Base-by-base conservation (phyloP, 2,888 invertebrate species). In the Pseudanteris insignis region DNA sequence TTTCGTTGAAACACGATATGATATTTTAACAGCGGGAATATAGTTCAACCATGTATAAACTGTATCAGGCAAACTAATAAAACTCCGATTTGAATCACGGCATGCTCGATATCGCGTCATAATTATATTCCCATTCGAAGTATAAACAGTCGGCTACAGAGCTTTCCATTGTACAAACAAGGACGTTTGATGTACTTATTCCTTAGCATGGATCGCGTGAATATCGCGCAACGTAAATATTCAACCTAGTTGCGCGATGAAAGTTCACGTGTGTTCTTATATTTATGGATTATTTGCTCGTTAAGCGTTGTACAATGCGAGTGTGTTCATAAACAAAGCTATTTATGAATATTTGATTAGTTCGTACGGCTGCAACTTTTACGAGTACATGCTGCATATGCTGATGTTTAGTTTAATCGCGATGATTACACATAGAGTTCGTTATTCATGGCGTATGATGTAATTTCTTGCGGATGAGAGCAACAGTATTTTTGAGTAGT, bases 291-390 rank as follows among this genome's bases (percentile, higher is more conserved):
- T 53, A 43, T 43, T 53, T 44, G 43, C 24, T 43, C 29, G 10
- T 12, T 30, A 29, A 53, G 36, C 37, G 30, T 44, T 43, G 36
- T 15, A 53, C 30, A 43, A 43, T 43, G 36, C 21, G n/a, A 4
- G 12, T 28, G 21, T 30, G 43, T 43, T 40, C 12, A 12, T 41
- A 41, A 41, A 53, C 53, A 36, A 7, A 12, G 36, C 30, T 44
- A 43, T 44, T 43, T 37, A 29, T 44, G 36, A 53, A 53, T 41
- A 36, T 53, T 53, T 44, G 43, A 53, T 47, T 37, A 36, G 13
- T 29, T 24, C 12, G 30, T 47, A 36, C 28, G 21, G 36, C 21
- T 37, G 13, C 24, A 47, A 37, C 47, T 47, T 47, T 29, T 36
- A 36, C 47, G 29, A 47, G 36, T 47, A 47, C 29, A 37, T 47